Base-by-base conservation (phyloP, 2,113 vertebrate species). In the Bos indicus region DNA sequence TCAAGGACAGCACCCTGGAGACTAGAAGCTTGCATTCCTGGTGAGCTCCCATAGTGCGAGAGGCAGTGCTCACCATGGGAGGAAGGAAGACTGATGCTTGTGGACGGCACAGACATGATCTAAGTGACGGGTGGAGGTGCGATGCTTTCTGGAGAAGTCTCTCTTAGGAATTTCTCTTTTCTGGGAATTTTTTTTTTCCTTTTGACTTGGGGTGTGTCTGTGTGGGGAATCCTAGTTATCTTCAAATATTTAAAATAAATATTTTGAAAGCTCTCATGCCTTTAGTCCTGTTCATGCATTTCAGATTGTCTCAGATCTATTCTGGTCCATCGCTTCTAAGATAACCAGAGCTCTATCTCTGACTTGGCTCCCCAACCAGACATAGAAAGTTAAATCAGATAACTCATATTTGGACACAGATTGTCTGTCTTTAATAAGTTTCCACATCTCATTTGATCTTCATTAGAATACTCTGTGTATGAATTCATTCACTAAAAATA, bases 171-270 rank as follows among this genome's bases (percentile, higher is more conserved):
- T 93, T 90, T 82, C 28, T 88, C 33, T 81, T 89, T 85, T 60
- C 77, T 67, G 15, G 80, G 51, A 54, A 54, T 82, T 83, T 83
- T 36, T 54, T 43, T 80, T 48, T 77, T 16, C 48, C 19, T 67
- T 94, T 96, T 80, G 7, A 82, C 51, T 93, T 95, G 51, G 26
- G 25, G 3, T 90, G 2, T 67, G 5, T 93, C 54, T 96, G 4
- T 78, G 28, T 82, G 33, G 26, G 43, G 33, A 88, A 87, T 62
- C 2, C 19, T 57, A 21, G 9, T 57, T 92, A 67, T 88, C n/a
- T 43, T 96, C 11, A 92, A 64, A 60, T 83, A 84, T 83, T 94
- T 87, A 64, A 97, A 93, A 91, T 82, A 78, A 78, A 28, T 67
- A 56, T 78, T 95, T 89, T 94, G 67, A 80, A 78, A 87, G 52